These are phyloP conservation scores for Scaptomyza tumidula DNA, from an alignment of 2,888 invertebrate species.

Conservation along the genomic window DNA sequence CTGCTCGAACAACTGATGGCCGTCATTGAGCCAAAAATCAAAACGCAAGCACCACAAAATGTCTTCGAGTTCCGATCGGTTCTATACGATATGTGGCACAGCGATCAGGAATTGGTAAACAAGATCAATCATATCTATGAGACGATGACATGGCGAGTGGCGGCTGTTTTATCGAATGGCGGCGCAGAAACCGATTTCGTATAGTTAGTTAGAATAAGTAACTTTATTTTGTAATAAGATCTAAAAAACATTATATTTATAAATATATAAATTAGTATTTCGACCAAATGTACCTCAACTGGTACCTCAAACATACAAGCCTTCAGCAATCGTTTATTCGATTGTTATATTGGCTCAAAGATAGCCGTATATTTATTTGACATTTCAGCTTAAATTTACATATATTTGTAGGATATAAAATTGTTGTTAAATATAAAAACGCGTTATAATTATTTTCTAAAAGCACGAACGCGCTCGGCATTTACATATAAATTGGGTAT, in stretches of 20 bases:
- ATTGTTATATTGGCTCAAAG: neutral
- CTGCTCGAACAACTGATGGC: constrained; percentile 64
- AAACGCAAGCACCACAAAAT: constrained; percentile 50
- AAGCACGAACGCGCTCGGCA: neutral
- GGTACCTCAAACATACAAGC: neutral
- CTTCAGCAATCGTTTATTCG: neutral
- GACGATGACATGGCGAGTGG: constrained; percentile 62
- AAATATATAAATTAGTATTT: neutral
- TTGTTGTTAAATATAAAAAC: constrained; percentile 19
- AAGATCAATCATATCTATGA: constrained; percentile 59
- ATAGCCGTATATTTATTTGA: constrained; percentile 35
- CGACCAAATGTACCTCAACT: neutral
- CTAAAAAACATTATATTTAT: neutral
- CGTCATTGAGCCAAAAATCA: constrained; percentile 58
- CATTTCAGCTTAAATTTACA: constrained; percentile 38
- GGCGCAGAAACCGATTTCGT: constrained; percentile 44
- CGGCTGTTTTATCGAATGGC: constrained; percentile 45
- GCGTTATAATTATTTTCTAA: constrained; percentile 6
- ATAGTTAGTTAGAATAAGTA: neutral
- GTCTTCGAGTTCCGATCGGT: constrained; percentile 55
- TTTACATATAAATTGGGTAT: neutral
- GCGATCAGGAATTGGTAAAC: constrained; percentile 56
- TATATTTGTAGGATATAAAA: constrained; percentile 42
- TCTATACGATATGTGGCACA: constrained; percentile 69
- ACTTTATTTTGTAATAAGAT: neutral